Percentiles rank a stretch among this genome's conserved stretches.
phyloP scores from a whole-genome alignment of 2,888 invertebrate species.

The Athrips mouffetella region DNA sequence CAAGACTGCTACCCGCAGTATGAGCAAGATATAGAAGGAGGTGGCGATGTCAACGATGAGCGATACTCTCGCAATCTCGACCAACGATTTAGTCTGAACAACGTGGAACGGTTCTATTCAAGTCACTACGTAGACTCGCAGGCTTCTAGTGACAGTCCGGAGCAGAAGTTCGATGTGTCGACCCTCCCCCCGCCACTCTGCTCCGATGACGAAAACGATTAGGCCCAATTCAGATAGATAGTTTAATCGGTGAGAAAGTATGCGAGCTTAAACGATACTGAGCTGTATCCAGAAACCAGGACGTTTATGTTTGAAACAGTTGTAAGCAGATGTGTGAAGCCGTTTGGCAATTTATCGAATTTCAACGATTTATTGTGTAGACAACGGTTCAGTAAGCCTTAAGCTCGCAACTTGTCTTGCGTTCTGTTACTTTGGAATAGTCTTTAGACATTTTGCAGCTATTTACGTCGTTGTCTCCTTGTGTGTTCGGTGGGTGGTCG shows the following conservation, averaged over 20 bases:
- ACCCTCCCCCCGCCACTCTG: constrained; percentile 87
- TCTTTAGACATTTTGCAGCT: constrained; percentile 29
- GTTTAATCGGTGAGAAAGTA: constrained; percentile 22
- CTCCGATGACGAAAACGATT: constrained; percentile 84
- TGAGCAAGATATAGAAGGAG: constrained; percentile 47
- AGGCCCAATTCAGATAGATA: constrained; percentile 30
- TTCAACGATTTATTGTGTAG: too few species aligned
- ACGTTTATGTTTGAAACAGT: neutral
- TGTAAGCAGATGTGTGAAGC: neutral
- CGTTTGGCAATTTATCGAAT: neutral
- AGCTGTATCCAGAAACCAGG: neutral
- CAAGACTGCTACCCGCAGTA: constrained; percentile 72
- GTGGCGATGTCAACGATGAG: constrained; percentile 41
- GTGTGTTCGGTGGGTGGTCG: constrained; percentile 41
- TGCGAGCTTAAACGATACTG: neutral
- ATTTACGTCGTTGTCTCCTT: constrained; percentile 39
- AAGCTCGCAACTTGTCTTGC: too few species aligned
- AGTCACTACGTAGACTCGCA: constrained; percentile 79
- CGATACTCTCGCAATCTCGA: constrained; percentile 63
- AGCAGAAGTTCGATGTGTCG: constrained; percentile 85
- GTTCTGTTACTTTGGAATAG: neutral
- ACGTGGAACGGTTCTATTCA: constrained; percentile 70
- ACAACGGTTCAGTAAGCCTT: too few species aligned
- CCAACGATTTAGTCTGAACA: constrained; percentile 71
- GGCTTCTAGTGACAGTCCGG: constrained; percentile 82